A percentile compares a stretch with the other conserved stretches of the same genome.
Conservation (phyloP, 1,140 invertebrate species). For the Bombus superbus region DNA sequence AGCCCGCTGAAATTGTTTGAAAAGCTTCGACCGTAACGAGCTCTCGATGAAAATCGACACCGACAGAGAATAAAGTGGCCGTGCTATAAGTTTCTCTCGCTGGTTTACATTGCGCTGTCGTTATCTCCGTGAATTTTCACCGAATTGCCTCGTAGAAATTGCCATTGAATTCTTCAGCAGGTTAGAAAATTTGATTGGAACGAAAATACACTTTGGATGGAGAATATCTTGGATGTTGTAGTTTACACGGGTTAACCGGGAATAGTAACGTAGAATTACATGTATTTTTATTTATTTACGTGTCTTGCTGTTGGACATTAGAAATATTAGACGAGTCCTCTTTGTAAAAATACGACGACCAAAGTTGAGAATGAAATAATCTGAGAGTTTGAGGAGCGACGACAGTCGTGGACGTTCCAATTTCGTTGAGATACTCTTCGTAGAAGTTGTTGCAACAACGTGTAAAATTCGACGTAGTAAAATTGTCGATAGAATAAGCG, state of each 20-base stretch:
- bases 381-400: no score
- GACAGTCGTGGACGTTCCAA: no score
- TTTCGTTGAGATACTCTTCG: no score
- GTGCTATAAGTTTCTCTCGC: not conserved
- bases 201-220: not conserved
- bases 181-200: not conserved
- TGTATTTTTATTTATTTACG: no score
- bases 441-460: no score
- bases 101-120: not conserved
- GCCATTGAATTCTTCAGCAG: not conserved
- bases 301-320: no score
- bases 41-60: not conserved
- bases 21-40: not conserved
- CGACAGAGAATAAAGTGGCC: not conserved
- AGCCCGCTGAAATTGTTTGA: not conserved
- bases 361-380: no score
- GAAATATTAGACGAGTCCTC: no score
- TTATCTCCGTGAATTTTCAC: not conserved
- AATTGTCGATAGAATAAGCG: not conserved
- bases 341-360: no score
- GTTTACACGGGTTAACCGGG: no score
- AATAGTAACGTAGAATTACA: no score
- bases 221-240: not conserved
- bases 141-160: not conserved
- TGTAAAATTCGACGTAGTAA: no score